Evolutionary conservation across 2,888 invertebrate genomes (phyloP).

Genomic region (Argyresthia goedartella): DNA sequence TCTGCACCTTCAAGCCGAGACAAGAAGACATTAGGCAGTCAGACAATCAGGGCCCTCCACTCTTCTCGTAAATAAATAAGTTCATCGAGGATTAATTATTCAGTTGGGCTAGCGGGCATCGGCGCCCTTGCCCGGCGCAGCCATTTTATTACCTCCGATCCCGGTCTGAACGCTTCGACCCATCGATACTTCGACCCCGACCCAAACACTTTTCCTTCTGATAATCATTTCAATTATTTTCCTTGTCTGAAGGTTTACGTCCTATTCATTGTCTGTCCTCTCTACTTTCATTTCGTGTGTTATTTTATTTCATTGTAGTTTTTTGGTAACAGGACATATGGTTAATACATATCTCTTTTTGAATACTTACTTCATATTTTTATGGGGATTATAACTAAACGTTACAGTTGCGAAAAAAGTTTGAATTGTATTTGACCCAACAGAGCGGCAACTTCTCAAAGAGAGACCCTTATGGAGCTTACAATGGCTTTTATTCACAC

Average conservation of each 20-base stretch:
- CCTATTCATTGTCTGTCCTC: neutral
- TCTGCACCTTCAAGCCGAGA: neutral
- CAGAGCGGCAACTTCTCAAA: slow-evolving; percentile 27
- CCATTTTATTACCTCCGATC: slow-evolving; percentile 35
- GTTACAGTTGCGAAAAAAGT: slow-evolving; percentile 25
- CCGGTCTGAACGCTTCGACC: slow-evolving; percentile 24
- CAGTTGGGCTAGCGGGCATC: slow-evolving; percentile 10
- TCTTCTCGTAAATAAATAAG: slow-evolving; percentile 17
- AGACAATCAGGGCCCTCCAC: slow-evolving; percentile 9
- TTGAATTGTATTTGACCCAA: slow-evolving; percentile 20
- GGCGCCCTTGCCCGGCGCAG: slow-evolving; percentile 13
- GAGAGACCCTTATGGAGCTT: slow-evolving; percentile 28
- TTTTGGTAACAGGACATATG: slow-evolving; percentile 9
- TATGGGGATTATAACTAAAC: slow-evolving; percentile 26
- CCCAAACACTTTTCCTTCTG: slow-evolving; percentile 35
- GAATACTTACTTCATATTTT: slow-evolving; percentile 8
- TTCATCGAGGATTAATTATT: slow-evolving; percentile 19
- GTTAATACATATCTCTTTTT: slow-evolving; percentile 12
- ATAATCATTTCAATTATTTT: slow-evolving; percentile 49
- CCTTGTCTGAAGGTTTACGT: slow-evolving; percentile 14
- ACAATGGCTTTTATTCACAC: slow-evolving; percentile 44
- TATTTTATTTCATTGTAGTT: slow-evolving; percentile 11
- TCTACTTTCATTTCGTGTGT: neutral
- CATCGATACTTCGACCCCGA: slow-evolving; percentile 11
- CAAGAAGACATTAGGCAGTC: neutral